These are phyloP conservation scores for Astyanax mexicanus DNA, from an alignment of 2,797 vertebrate genomes.

Conservation along the genomic window DNA sequence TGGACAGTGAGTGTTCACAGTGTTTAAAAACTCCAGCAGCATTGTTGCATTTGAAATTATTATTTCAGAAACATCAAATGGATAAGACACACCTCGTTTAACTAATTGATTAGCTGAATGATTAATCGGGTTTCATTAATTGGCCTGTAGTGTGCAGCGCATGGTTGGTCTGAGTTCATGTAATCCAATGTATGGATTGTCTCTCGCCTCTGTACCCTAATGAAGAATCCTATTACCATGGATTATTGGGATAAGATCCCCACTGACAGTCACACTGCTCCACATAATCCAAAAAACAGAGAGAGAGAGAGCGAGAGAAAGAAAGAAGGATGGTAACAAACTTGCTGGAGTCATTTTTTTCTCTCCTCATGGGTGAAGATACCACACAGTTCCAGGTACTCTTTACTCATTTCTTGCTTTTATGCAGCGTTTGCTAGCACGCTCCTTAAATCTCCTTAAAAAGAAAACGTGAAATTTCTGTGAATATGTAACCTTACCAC, in stretches of 20 bases:
- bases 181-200: slow-evolving; percentile 25
- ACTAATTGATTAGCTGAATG: not conserved
- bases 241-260: slow-evolving; percentile 79
- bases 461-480: not conserved
- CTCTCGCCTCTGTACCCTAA: slow-evolving; percentile 38
- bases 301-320: slow-evolving; percentile 38
- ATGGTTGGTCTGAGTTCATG: slow-evolving; percentile 2
- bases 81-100: too few relatives aligned
- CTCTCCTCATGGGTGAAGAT: not conserved
- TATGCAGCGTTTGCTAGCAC: not conserved
- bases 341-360: slow-evolving; percentile 14
- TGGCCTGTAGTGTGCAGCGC: not conserved
- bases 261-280: slow-evolving; percentile 43
- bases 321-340: not conserved
- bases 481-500: too few relatives aligned
- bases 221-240: slow-evolving; percentile 79
- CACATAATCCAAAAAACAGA: slow-evolving; percentile 6
- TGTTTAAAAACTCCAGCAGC: too few relatives aligned
- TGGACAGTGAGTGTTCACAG: too few relatives aligned
- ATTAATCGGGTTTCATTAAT: slow-evolving; percentile 4
- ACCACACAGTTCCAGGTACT: slow-evolving; percentile 25
- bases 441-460: not conserved
- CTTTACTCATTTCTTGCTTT: not conserved
- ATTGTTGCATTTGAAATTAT: too few relatives aligned
- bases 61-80: too few relatives aligned